Base-by-base conservation (phyloP, 2,113 vertebrate species). In the Meles meles region DNA sequence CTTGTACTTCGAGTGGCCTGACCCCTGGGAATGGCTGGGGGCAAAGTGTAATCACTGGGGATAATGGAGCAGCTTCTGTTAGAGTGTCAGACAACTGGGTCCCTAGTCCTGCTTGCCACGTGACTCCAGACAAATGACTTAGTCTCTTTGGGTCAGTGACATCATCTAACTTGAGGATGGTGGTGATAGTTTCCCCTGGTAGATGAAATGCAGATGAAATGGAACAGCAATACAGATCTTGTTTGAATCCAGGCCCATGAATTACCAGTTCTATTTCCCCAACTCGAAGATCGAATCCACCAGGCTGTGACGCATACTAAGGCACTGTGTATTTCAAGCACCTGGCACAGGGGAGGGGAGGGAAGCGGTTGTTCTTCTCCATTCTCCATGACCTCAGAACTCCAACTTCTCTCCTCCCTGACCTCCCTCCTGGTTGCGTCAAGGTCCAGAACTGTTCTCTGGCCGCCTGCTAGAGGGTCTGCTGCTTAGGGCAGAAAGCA, bases 401-500 rank as follows among this genome's bases (percentile, higher is more conserved):
- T 52, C 80, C 44, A 72, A 4, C 49, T 34, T 34, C 37, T 52
- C 59, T 69, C 37, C 18, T 84, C 42, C 7, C 12, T 13, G 39
- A 29, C 7, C 9, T 6, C 39, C 42, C 23, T 52, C 21, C 34
- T 0, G 1, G 4, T 29, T 74, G 25, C 27, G 76, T 47, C 61
- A 88, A 83, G 34, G 55, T 42, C 81, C 44, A 29, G 52, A 49
- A 83, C 82, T 84, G 29, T 27, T 93, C 95, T 90, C 72, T 42
- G 23, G 27, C 37, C 3, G 2, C 52, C 20, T 5, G 25, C 29
- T 34, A 17, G 34, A n/a, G 11, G 39, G 3, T 85, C 52, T 12
- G 27, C 81, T 93, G 80, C 98, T 92, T 92, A 93, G 94, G 57
- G 72, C 47, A 86, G 89, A 97, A 88, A 85, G 81, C 89, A 96